Conservation (phyloP, 2,888 invertebrate species). For the Erpobdella octoculata region DNA sequence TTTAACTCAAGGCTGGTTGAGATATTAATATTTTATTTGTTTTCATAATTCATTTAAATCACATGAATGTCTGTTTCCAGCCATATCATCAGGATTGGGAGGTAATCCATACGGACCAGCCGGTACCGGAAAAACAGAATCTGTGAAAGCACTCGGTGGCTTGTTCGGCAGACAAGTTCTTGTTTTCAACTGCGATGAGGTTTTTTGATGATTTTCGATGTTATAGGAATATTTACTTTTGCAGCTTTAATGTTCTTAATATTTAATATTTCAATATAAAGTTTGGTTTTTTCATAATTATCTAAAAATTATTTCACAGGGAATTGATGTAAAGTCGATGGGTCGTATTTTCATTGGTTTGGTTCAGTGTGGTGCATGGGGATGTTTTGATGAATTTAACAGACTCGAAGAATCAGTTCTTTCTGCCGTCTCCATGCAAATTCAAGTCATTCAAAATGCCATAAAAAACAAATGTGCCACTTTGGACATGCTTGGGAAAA, state of each 20-base stretch:
- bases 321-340: slow-evolving; percentile 89
- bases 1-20: slow-evolving; percentile 65
- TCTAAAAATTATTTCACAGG: slow-evolving; percentile 56
- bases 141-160: slow-evolving; percentile 76
- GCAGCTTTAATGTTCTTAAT: neutral
- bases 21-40: neutral
- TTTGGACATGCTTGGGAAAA: slow-evolving; percentile 54
- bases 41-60: neutral
- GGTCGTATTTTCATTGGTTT: slow-evolving; percentile 84
- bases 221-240: neutral
- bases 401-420: slow-evolving; percentile 85
- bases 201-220: slow-evolving; percentile 39
- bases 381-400: slow-evolving; percentile 98
- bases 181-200: slow-evolving; percentile 74
- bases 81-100: slow-evolving; percentile 87
- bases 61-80: slow-evolving; percentile 49
- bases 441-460: slow-evolving; percentile 79
- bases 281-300: neutral
- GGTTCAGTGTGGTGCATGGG: slow-evolving; percentile 80
- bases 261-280: neutral
- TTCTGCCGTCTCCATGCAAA: slow-evolving; percentile 86
- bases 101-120: slow-evolving; percentile 99
- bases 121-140: slow-evolving; percentile 97
- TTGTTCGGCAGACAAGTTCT: slow-evolving; percentile 72
- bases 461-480: slow-evolving; percentile 60